phyloP scores from a whole-genome alignment of 2,888 invertebrate species.

The Erpobdella octoculata region DNA sequence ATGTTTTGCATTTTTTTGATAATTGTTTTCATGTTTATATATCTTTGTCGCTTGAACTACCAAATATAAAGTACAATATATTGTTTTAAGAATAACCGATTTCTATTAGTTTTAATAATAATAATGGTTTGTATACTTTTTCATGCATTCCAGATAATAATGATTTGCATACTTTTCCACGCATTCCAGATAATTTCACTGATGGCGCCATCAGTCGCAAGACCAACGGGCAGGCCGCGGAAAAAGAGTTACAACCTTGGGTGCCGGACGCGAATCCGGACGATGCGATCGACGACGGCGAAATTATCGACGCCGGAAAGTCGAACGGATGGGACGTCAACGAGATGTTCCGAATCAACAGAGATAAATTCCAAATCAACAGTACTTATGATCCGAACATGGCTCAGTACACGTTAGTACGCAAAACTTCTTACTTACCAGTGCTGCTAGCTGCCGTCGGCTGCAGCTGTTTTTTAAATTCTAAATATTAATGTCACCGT shows the following conservation, averaged over 20 bases:
- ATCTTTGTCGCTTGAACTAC: too few species aligned
- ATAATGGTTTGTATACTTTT: neutral
- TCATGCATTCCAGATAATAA: neutral
- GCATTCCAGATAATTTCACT: constrained; percentile 7
- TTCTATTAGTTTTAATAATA: neutral
- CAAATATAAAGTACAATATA: too few species aligned
- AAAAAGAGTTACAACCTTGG: constrained; percentile 24
- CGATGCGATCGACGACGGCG: neutral
- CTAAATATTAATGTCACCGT: neutral
- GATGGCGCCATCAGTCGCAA: constrained; percentile 11
- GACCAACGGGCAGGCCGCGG: neutral
- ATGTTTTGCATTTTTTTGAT: too few species aligned
- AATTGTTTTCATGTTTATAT: too few species aligned
- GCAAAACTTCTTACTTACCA: too few species aligned
- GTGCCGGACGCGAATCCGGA: neutral
- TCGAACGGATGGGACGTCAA: constrained; percentile 79
- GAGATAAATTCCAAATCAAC: constrained; percentile 79
- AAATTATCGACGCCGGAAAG: constrained; percentile 4
- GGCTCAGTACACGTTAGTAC: constrained; percentile 70
- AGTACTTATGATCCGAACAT: constrained; percentile 84
- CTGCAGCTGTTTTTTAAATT: neutral
- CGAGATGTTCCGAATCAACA: constrained; percentile 92
- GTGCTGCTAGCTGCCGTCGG: neutral
- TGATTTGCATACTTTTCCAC: neutral
- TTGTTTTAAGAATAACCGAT: too few species aligned